phyloP scores from a whole-genome alignment of 2,888 invertebrate genomes.

The Ormia ochracea region DNA sequence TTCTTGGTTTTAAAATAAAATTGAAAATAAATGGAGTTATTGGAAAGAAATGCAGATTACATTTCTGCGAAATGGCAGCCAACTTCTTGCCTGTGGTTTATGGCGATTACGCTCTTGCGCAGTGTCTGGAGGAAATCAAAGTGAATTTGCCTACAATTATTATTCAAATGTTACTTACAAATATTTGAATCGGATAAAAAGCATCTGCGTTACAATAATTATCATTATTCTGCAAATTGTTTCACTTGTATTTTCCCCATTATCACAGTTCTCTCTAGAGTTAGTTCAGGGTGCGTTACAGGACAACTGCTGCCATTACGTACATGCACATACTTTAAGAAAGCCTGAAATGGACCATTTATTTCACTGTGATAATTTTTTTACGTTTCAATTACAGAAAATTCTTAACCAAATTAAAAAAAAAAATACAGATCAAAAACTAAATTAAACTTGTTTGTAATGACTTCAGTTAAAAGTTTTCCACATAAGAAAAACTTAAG shows the following conservation, averaged over 20 bases:
- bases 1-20: not conserved
- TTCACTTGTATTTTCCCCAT: no score
- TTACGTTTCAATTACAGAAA: no score
- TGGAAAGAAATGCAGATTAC: not conserved
- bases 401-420: not conserved
- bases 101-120: not conserved
- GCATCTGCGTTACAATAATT: not conserved
- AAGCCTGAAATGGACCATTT: no score
- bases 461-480: not conserved
- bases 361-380: no score
- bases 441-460: not conserved
- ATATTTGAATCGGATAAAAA: not conserved
- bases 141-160: not conserved
- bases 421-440: not conserved
- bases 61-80: not conserved
- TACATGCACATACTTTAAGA: no score
- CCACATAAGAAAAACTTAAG: slow-evolving; percentile 3
- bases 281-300: no score
- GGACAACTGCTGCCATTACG: no score
- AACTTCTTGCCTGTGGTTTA: not conserved
- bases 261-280: no score
- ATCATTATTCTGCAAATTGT: no score
- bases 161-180: not conserved
- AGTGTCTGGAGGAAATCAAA: not conserved
- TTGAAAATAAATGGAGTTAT: slow-evolving; percentile 7